phyloP scores from a whole-genome alignment of 2,797 vertebrate genomes.

The Sarcophilus harrisii region DNA sequence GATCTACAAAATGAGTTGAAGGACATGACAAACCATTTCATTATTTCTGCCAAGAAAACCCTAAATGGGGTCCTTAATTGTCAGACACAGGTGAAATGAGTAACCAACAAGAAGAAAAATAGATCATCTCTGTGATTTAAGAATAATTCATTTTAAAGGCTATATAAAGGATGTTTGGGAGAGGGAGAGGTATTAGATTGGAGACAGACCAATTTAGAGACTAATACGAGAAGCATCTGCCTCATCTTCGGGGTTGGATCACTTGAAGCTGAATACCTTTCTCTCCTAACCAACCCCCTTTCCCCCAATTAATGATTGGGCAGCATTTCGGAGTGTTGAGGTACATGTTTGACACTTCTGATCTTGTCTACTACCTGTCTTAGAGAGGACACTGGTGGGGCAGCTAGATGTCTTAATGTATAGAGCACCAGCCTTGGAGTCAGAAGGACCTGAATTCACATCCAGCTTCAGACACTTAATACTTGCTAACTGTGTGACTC shows the following conservation, averaged over 20 bases:
- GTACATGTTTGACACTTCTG: neutral
- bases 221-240: neutral
- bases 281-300: neutral
- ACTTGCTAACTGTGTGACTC: no score
- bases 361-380: neutral
- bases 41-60: neutral
- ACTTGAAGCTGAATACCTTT: neutral
- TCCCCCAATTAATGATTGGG: neutral
- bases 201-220: neutral
- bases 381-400: neutral
- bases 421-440: no score
- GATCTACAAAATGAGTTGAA: neutral
- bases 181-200: neutral
- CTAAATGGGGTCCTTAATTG: neutral
- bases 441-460: no score
- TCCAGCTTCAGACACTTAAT: no score
- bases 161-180: neutral
- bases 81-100: neutral
- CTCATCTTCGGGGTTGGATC: neutral
- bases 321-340: neutral
- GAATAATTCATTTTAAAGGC: neutral
- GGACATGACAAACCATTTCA: neutral
- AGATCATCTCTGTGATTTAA: neutral
- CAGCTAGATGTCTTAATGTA: no score
- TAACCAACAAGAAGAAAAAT: neutral